Evolutionary conservation across 2,797 vertebrate species (phyloP).

Genomic region (Aphelocoma californica): DNA sequence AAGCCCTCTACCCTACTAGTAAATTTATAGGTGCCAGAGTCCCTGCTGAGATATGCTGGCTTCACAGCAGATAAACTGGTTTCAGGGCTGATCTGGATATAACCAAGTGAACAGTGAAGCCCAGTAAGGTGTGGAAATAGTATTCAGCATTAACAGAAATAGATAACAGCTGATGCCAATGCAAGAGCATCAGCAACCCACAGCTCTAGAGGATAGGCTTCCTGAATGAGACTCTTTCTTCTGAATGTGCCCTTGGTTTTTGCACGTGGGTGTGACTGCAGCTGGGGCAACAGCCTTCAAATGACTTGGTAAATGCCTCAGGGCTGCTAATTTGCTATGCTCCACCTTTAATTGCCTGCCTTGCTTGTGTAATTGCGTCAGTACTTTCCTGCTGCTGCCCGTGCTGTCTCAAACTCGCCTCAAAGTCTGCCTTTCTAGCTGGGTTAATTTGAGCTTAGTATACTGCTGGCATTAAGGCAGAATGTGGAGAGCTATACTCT

Average conservation of each 20-base stretch:
- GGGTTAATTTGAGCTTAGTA: conserved; percentile 3
- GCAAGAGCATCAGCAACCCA: not conserved
- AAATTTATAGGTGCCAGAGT: not conserved
- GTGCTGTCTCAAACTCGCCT: conserved; percentile 22
- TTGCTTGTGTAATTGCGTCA: conserved; percentile 45
- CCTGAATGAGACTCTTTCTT: not conserved
- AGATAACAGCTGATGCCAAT: conserved; percentile 28
- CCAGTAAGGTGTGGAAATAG: not conserved
- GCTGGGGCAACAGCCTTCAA: conserved; percentile 22
- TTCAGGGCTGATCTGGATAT: not conserved
- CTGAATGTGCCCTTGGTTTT: conserved; percentile 47
- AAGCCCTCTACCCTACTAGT: not conserved
- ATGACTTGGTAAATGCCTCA: conserved; percentile 24
- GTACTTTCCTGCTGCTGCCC: conserved; percentile 38
- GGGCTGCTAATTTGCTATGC: not conserved
- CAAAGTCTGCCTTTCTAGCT: conserved; percentile 31
- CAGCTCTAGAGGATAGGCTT: not conserved
- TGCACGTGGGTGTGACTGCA: conserved; percentile 42
- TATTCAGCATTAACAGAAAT: conserved; percentile 24
- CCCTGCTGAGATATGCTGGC: not conserved
- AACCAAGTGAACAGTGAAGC: not conserved
- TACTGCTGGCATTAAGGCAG: conserved; percentile 16
- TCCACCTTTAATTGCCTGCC: conserved; percentile 45
- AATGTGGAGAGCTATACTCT: not conserved
- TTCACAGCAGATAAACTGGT: not conserved